These are phyloP conservation scores for Geopemphigus sp. DNA, from an alignment of 1,140 invertebrate genomes.

Conservation along the genomic window DNA sequence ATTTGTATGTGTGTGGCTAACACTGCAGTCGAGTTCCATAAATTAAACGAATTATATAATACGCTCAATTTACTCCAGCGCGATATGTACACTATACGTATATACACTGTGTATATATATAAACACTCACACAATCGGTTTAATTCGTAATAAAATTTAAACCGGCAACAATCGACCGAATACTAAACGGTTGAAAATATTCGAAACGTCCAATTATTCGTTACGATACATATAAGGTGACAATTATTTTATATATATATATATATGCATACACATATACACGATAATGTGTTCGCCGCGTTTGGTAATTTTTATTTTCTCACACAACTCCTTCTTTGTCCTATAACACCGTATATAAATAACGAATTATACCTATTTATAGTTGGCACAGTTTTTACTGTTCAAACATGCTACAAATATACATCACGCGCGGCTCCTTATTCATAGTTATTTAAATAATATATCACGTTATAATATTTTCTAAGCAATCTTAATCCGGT, in stretches of 20 bases:
- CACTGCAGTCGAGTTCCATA: not conserved
- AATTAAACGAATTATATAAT: not conserved
- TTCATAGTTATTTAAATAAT: not conserved
- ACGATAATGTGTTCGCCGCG: no score
- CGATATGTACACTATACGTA: no score
- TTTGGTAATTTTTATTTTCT: not conserved
- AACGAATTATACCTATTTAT: not conserved
- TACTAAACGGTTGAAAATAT: no score
- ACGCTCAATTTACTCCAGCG: constrained; percentile 9
- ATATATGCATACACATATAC: no score
- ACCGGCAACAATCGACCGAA: no score
- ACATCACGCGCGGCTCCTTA: not conserved
- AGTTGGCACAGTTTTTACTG: not conserved
- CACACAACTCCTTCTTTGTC: not conserved
- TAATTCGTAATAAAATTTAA: no score
- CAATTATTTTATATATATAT: no score
- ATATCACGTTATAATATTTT: not conserved
- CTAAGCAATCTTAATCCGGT: not conserved
- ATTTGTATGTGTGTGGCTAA: not conserved
- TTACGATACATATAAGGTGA: no score
- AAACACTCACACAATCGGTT: no score
- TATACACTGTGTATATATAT: no score
- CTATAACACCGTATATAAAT: no score
- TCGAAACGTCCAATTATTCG: no score
- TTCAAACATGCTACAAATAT: not conserved